Percentiles rank a stretch among this genome's conserved stretches.
phyloP scores from a whole-genome alignment of 2,113 vertebrate species.

The Tachysurus vachellii region DNA sequence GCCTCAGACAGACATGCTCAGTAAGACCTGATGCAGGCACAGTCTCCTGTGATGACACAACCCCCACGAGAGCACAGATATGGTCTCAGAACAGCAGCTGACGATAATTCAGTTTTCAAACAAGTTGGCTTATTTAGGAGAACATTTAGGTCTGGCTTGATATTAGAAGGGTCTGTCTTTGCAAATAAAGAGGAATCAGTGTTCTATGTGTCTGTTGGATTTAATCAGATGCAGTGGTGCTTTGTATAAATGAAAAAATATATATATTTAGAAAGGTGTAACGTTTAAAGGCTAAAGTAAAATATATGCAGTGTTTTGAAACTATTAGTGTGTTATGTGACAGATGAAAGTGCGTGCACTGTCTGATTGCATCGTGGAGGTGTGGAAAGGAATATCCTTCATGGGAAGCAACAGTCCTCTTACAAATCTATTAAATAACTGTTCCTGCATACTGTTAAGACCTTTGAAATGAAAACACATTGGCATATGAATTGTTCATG shows the following conservation, averaged over 20 bases:
- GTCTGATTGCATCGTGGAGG: neutral
- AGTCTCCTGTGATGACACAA: neutral
- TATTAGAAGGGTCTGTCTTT: neutral
- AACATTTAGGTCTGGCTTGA: neutral
- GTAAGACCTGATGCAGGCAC: constrained; percentile 34
- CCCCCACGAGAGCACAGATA: neutral
- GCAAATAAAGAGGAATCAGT: neutral
- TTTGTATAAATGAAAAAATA: neutral
- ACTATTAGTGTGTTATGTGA: neutral
- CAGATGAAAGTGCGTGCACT: neutral
- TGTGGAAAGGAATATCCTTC: neutral
- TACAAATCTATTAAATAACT: neutral
- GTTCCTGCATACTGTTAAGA: neutral
- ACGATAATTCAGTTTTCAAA: constrained; percentile 2
- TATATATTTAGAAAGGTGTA: neutral
- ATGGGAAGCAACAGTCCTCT: neutral
- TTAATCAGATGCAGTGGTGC: neutral
- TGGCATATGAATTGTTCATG: neutral
- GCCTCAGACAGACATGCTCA: neutral
- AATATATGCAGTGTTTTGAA: neutral
- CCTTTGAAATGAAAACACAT: neutral
- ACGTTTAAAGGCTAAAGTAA: neutral
- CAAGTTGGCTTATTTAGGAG: neutral
- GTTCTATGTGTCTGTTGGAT: neutral
- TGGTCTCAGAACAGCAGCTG: constrained; percentile 23